phyloP scores from a whole-genome alignment of 2,113 vertebrate genomes.

The Indicator maculatus region DNA sequence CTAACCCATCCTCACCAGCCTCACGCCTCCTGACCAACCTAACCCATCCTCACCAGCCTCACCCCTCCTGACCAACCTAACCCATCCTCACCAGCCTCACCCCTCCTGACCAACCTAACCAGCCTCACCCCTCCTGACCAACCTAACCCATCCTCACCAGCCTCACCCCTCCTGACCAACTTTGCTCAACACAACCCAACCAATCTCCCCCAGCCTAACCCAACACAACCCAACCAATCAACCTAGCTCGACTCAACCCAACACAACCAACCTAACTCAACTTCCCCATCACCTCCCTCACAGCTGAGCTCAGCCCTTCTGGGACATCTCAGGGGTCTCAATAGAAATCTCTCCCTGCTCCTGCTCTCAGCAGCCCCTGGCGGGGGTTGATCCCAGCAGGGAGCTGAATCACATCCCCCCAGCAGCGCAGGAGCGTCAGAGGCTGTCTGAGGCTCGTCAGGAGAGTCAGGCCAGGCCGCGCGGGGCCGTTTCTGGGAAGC shows the following conservation, averaged over 20 bases:
- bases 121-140: not conserved
- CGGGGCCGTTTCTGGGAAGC: constrained; percentile 69
- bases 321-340: not conserved
- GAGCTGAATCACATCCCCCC: not conserved
- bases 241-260: not conserved
- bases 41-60: not conserved
- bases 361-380: not conserved
- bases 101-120: not conserved
- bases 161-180: too few species aligned
- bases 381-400: not conserved
- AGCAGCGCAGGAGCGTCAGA: constrained; percentile 11
- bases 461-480: constrained; percentile 64
- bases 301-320: not conserved
- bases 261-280: not conserved
- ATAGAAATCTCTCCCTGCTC: not conserved
- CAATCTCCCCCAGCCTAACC: not conserved
- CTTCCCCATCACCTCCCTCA: accelerated
- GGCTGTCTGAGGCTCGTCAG: constrained; percentile 65
- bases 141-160: not conserved
- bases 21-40: not conserved
- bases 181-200: not conserved
- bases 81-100: not conserved
- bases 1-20: not conserved
- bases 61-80: not conserved
- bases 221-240: not conserved